These are phyloP conservation scores for Anguilla anguilla DNA, from an alignment of 2,797 vertebrate species.

Conservation along the genomic window DNA sequence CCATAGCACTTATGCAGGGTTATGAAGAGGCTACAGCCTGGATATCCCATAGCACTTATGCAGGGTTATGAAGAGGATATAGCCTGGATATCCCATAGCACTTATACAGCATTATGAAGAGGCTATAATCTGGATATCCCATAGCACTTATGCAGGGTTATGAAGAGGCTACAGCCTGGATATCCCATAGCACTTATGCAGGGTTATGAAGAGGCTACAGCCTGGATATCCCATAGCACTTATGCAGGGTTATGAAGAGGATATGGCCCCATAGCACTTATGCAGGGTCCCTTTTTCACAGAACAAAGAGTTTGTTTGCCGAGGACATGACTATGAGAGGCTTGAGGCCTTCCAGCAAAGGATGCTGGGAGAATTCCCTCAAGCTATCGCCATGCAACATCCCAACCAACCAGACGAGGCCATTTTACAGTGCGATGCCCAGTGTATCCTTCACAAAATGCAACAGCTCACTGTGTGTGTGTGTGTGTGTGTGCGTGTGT, in stretches of 20 bases:
- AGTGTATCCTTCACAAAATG: constrained; percentile 87
- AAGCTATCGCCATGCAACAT: constrained; percentile 98
- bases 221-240: not conserved
- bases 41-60: too few species aligned
- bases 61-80: too few species aligned
- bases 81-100: too few species aligned
- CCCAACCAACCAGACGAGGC: constrained; percentile 96
- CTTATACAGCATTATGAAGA: too few species aligned
- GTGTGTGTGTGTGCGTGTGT: not conserved
- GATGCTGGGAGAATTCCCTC: constrained; percentile 98
- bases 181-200: not conserved
- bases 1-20: too few species aligned
- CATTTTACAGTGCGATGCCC: constrained; percentile 93
- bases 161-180: too few species aligned
- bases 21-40: too few species aligned
- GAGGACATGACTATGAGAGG: constrained; percentile 95
- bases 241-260: not conserved
- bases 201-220: not conserved
- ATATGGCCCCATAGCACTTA: not conserved
- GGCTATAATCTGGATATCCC: too few species aligned
- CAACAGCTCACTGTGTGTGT: not conserved
- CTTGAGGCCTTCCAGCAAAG: constrained; percentile 98
- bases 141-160: too few species aligned
- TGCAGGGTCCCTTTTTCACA: constrained; percentile 53
- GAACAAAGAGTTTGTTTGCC: constrained; percentile 99